Base-by-base conservation (phyloP, 2,888 invertebrate genomes). In the Synergus laeviventris region DNA sequence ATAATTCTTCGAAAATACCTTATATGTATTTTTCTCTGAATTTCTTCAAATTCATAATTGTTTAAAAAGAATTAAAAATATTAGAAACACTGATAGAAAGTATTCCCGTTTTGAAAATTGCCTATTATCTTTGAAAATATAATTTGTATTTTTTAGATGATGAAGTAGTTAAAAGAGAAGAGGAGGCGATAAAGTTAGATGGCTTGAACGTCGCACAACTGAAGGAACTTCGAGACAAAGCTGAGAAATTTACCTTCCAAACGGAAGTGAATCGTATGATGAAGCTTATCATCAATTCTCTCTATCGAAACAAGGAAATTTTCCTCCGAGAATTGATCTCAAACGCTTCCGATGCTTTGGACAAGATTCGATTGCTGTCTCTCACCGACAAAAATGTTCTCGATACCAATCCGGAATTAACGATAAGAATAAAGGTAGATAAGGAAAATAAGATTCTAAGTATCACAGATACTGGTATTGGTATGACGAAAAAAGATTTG, bases 181-280 rank as follows among this genome's bases (percentile, higher is more conserved):
- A 97, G 91, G 98, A 99, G 92, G 97, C 98, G 0, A 98, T 99
- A 85, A 97, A 97, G 89, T 92, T 99, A 75, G 99, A 99, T 92
- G 97, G 97, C 3, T 92, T 99, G 78, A 99, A 96, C 92, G 97
- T 97, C 21, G 96, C 98, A 21, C 97, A 99, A 92, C 93, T 98
- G 90, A 97, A 97, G 86, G 97, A 99, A 92, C 91, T 99, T 62
- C 93, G 97, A 79, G 97, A 97, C 66, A 96, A 95, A 88, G 95
- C 98, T 1, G 96, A 97, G 89, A 97, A 96, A 90, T 96, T 94
- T 89, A 94, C 94, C 38, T 99, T 99, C 93, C 97, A 99, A 92
- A 98, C 99, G 0, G 99, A 99, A 92, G 99, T 99, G 60, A 98
- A 98, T 92, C 96, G 99, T 78, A 99, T 99, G 98, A 99, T 99